Conservation (phyloP, 1,140 invertebrate genomes). For the Hetaerina americana region DNA sequence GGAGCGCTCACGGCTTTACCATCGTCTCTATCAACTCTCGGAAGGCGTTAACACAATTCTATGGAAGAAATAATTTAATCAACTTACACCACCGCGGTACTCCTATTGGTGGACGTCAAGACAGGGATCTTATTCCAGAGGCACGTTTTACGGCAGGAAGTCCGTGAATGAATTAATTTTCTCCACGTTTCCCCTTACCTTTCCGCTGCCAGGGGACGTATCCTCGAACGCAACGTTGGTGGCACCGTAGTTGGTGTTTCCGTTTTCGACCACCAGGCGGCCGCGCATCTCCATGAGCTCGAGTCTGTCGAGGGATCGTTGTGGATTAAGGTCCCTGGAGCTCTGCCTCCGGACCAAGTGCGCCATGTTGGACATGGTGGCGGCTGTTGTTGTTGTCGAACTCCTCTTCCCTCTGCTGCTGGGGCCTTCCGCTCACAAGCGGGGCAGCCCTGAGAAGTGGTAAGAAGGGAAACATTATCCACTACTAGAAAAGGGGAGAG, state of each 20-base stretch:
- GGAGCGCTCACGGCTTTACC: too few relatives aligned
- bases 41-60: too few relatives aligned
- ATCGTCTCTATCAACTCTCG: too few relatives aligned
- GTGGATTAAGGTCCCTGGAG: constrained; percentile 65
- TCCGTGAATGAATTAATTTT: too few relatives aligned
- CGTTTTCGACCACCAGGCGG: constrained; percentile 58
- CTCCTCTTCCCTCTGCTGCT: neutral
- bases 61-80: too few relatives aligned
- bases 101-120: too few relatives aligned
- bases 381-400: too few relatives aligned
- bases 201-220: constrained; percentile 46
- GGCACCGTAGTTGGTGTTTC: constrained; percentile 53
- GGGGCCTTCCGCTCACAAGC: neutral
- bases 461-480: too few relatives aligned
- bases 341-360: constrained; percentile 75
- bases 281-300: constrained; percentile 76
- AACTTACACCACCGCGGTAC: too few relatives aligned
- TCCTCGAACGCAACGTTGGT: constrained; percentile 79
- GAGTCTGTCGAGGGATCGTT: constrained; percentile 66
- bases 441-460: neutral
- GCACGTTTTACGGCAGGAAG: too few relatives aligned
- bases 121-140: too few relatives aligned
- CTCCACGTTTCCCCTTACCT: constrained; percentile 32
- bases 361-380: constrained; percentile 70
- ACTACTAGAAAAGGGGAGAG: too few relatives aligned